Percentiles rank a stretch among this genome's conserved stretches.
phyloP scores from a whole-genome alignment of 2,113 vertebrate species.

The Vulpes vulpes region DNA sequence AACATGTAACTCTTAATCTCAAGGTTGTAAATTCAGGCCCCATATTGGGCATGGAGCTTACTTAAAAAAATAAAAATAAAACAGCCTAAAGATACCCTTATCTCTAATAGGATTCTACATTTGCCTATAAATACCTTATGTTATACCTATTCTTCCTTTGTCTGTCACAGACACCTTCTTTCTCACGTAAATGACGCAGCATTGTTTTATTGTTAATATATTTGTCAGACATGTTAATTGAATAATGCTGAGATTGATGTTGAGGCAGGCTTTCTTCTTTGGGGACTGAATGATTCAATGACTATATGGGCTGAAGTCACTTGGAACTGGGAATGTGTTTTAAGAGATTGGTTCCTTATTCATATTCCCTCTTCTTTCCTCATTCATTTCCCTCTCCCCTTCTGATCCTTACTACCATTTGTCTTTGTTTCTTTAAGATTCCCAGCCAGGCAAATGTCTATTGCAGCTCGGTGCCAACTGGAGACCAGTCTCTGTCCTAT shows the following conservation, averaged over 20 bases:
- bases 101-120: neutral
- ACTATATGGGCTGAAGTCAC: neutral
- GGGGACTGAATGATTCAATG: neutral
- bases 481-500: conserved; percentile 85
- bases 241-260: neutral
- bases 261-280: neutral
- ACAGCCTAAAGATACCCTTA: neutral
- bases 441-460: conserved; percentile 60
- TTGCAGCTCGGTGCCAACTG: conserved; percentile 85
- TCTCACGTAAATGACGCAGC: neutral
- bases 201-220: neutral
- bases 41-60: neutral
- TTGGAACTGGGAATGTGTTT: neutral
- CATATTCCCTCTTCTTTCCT: neutral
- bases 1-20: neutral
- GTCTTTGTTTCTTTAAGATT: conserved; percentile 70
- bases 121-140: neutral
- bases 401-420: neutral
- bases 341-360: neutral
- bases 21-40: neutral
- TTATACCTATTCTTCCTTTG: neutral
- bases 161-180: neutral
- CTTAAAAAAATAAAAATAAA: neutral
- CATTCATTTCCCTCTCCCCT: neutral
- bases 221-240: neutral